These are phyloP conservation scores for Oedothorax gibbosus DNA, from an alignment of 1,140 invertebrate genomes.

Conservation along the genomic window DNA sequence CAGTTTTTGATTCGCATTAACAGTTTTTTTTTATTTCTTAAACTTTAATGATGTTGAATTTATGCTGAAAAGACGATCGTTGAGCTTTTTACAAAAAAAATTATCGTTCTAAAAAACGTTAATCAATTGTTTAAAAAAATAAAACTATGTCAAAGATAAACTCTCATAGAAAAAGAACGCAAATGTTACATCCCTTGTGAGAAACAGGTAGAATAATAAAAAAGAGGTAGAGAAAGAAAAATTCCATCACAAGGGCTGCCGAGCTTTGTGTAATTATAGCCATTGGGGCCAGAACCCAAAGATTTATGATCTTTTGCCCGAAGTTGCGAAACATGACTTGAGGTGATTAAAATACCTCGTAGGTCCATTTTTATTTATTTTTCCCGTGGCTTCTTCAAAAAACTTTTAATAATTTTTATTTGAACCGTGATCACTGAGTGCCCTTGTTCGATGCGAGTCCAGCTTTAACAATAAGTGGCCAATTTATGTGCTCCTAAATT, in stretches of 20 bases:
- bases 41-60: no score
- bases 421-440: background rate
- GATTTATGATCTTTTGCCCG: background rate
- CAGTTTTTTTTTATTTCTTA: no score
- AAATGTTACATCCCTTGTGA: background rate
- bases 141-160: no score
- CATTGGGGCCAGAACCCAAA: slow-evolving; percentile 13
- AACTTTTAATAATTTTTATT: slow-evolving; percentile 13
- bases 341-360: slow-evolving; percentile 10
- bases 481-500: slow-evolving; percentile 6
- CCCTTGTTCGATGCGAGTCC: background rate
- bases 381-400: background rate
- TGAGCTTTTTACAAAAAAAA: no score
- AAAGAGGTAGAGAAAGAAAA: background rate
- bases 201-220: slow-evolving; percentile 2
- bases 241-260: slow-evolving; percentile 5
- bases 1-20: no score
- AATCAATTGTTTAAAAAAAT: no score
- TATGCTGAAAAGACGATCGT: no score
- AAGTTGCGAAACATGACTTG: slow-evolving; percentile 19
- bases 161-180: no score
- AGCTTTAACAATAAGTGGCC: slow-evolving; percentile 5
- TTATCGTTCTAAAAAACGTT: no score
- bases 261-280: slow-evolving; percentile 28
- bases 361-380: background rate